Conservation (phyloP, 2,113 vertebrate species). For the Paramisgurnus dabryanus region DNA sequence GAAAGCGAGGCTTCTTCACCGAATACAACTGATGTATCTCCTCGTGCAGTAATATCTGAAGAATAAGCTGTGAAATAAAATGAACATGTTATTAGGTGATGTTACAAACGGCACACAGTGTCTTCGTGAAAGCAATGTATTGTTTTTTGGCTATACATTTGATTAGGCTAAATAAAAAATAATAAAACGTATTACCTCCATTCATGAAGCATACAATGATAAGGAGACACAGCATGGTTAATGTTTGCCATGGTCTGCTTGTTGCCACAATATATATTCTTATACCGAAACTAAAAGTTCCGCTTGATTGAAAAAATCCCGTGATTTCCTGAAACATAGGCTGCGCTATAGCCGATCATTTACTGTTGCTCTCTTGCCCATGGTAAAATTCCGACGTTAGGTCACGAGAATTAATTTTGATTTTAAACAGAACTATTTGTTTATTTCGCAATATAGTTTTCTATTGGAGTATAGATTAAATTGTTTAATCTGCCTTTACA, state of each 20-base stretch:
- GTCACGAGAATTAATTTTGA: too few species aligned
- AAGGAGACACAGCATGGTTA: neutral
- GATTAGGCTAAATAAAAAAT: neutral
- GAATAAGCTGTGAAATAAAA: constrained; percentile 24
- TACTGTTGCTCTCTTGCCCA: too few species aligned
- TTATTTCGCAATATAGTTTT: too few species aligned
- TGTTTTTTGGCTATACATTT: neutral
- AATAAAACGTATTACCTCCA: neutral
- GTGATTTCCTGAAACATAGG: too few species aligned
- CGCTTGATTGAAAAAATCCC: too few species aligned
- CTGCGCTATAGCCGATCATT: too few species aligned
- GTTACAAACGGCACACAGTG: neutral
- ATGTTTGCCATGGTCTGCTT: neutral
- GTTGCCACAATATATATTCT: neutral
- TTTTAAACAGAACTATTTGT: too few species aligned
- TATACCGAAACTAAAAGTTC: too few species aligned
- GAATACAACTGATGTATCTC: neutral
- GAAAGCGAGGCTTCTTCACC: constrained; percentile 19
- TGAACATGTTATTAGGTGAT: neutral
- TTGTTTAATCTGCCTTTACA: too few species aligned
- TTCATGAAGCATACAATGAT: constrained; percentile 14
- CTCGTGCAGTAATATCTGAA: constrained; percentile 4
- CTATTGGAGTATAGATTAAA: too few species aligned
- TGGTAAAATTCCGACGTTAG: too few species aligned
- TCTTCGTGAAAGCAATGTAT: neutral